Percentiles rank a stretch among this genome's conserved stretches.
Evolutionary conservation across 2,113 vertebrate species (phyloP).

Genomic region (Uropsilus gracilis): DNA sequence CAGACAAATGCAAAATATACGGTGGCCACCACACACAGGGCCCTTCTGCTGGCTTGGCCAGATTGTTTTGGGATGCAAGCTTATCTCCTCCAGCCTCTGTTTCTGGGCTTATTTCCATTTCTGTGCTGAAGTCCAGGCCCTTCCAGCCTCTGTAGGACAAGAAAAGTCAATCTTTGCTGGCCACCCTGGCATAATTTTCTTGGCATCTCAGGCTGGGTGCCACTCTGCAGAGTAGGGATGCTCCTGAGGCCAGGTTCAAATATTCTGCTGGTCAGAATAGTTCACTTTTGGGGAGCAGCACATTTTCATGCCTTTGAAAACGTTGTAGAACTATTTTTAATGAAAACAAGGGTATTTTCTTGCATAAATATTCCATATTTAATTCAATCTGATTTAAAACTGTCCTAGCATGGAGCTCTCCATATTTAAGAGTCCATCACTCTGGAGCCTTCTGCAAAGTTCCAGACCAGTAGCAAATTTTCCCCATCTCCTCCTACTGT

Average conservation of each 20-base stretch:
- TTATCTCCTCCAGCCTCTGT: not conserved
- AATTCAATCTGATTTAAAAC: not conserved
- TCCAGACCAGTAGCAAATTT: not conserved
- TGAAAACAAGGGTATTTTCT: not conserved
- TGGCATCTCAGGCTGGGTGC: not conserved
- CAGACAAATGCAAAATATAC: accelerated
- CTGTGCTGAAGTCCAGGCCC: not conserved
- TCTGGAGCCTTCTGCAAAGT: not conserved
- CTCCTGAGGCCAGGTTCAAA: not conserved
- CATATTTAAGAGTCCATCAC: not conserved
- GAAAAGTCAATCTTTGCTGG: not conserved
- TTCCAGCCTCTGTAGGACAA: not conserved
- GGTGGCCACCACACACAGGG: not conserved
- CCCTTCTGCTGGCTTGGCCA: not conserved
- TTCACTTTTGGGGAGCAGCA: not conserved
- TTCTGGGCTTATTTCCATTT: not conserved
- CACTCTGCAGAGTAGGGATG: not conserved
- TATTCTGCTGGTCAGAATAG: not conserved
- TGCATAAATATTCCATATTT: not conserved
- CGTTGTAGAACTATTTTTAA: not conserved
- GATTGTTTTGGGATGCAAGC: not conserved
- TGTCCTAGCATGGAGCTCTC: not conserved
- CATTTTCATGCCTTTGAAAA: not conserved
- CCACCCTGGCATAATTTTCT: accelerated
- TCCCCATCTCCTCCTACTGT: not conserved